Conservation (phyloP, 2,797 vertebrate species). For the Oreochromis grahami region DNA sequence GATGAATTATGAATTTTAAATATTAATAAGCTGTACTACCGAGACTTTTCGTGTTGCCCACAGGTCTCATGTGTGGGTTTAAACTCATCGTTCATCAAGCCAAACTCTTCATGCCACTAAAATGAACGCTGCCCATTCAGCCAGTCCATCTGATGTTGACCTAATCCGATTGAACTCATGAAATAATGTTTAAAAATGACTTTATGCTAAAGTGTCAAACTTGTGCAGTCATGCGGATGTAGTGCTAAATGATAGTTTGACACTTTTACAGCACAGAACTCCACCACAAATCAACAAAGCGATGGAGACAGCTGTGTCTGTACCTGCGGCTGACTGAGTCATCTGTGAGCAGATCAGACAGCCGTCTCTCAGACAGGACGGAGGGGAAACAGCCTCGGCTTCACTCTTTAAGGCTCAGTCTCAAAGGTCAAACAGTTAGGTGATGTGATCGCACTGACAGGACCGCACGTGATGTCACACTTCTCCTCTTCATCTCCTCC, state of each 20-base stretch:
- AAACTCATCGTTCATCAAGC: background rate
- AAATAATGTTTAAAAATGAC: background rate
- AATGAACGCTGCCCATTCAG: background rate
- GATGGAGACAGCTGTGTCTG: background rate
- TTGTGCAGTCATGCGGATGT: background rate
- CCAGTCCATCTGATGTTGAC: background rate
- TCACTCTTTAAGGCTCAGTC: constrained; percentile 29
- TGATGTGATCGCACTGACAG: constrained; percentile 62
- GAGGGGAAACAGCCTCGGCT: background rate
- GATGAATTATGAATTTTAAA: background rate
- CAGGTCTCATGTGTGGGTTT: background rate
- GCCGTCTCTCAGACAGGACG: constrained; percentile 18
- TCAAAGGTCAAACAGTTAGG: constrained; percentile 51
- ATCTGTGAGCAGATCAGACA: constrained; percentile 27
- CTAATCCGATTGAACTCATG: background rate
- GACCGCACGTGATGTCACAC: constrained; percentile 18
- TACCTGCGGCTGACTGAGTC: constrained; percentile 30
- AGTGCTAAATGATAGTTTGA: background rate
- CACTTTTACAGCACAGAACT: background rate
- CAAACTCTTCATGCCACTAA: background rate
- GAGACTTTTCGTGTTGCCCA: background rate
- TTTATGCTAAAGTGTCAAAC: background rate
- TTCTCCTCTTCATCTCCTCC: background rate
- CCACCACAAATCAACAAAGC: background rate
- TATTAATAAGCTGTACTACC: background rate